A percentile compares a stretch with the other conserved stretches of the same genome.
Conservation (phyloP, 2,888 invertebrate genomes). For the Cheilosia impressa region DNA sequence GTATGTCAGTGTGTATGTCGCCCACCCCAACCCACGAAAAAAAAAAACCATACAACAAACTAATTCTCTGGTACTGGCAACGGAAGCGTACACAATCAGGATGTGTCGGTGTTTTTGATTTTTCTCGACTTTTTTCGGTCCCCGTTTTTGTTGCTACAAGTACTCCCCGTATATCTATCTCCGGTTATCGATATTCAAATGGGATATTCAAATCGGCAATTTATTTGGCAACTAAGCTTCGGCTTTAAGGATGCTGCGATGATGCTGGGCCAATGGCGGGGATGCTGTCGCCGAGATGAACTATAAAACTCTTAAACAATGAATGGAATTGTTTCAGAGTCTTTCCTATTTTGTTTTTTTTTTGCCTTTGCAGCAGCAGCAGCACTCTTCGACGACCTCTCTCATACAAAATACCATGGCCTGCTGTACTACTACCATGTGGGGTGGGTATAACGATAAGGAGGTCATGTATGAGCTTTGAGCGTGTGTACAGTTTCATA, state of each 20-base stretch:
- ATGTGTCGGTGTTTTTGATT: slow-evolving; percentile 65
- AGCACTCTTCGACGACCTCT: not conserved
- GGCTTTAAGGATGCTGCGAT: slow-evolving; percentile 49
- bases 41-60: slow-evolving; percentile 29
- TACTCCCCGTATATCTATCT: slow-evolving; percentile 20
- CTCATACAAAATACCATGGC: too few species aligned
- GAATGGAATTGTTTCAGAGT: slow-evolving; percentile 12
- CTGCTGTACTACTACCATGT: not conserved
- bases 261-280: not conserved
- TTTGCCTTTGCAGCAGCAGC: not conserved
- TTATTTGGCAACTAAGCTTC: slow-evolving; percentile 55
- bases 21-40: not conserved
- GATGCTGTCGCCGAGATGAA: slow-evolving; percentile 12
- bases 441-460: not conserved
- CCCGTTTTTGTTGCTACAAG: not conserved
- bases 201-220: slow-evolving; percentile 69
- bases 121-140: slow-evolving; percentile 33
- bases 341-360: not conserved
- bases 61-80: slow-evolving; percentile 59
- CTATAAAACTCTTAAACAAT: slow-evolving; percentile 33
- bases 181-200: slow-evolving; percentile 71
- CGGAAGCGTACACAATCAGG: slow-evolving; percentile 71
- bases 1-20: slow-evolving; percentile 11
- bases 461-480: slow-evolving; percentile 46
- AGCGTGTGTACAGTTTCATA: slow-evolving; percentile 22